Base-by-base conservation (phyloP, 2,113 vertebrate genomes). In the Poeciliopsis retropinna region DNA sequence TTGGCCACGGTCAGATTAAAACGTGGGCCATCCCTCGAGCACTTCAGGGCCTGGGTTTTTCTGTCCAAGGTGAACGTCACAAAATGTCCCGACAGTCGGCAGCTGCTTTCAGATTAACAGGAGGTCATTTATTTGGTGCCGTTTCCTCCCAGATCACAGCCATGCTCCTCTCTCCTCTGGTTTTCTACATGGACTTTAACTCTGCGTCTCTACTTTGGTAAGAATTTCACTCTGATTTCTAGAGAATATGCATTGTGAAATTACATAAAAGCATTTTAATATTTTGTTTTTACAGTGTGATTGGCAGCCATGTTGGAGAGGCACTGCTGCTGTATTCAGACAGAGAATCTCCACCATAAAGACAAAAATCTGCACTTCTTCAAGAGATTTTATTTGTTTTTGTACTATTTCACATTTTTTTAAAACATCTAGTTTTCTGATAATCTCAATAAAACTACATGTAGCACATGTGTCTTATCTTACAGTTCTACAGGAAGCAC, bases 11-110 rank as follows among this genome's bases (percentile, higher is more conserved):
- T 95, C 71, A 98, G 95, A 89, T 78, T 99, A 61, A 97, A 95
- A 90, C 95, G 85, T 63, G 90, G 90, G 51, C 81, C 95, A 72
- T 91, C 96, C 67, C 84, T 95, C 3, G 93, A 95, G 67, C 96
- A 97, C 65, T 95, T 94, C 44, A 88, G 94, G 64, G 87, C 95
- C n/a, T 99, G 96, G 96, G 93, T 83, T 67, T 96, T 97, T 78
- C 32, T 97, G 72, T 95, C 98, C 6, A 98, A 99, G 97, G 98
- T 99, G 93, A 81, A 29, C 17, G 47, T 0, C 14, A 9, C 17
- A 63, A 47, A 31, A 15, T 9, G 14, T 27, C 32, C 25, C 5
- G 13, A 30, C 12, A 57, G 30, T 3, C 5, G 3, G 1, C 41
- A 3, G 14, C 27, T 7, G 64, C 31, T 60, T 13, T 31, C 19